Conservation (phyloP, 2,888 invertebrate genomes). For the Drosophila macrospina region DNA sequence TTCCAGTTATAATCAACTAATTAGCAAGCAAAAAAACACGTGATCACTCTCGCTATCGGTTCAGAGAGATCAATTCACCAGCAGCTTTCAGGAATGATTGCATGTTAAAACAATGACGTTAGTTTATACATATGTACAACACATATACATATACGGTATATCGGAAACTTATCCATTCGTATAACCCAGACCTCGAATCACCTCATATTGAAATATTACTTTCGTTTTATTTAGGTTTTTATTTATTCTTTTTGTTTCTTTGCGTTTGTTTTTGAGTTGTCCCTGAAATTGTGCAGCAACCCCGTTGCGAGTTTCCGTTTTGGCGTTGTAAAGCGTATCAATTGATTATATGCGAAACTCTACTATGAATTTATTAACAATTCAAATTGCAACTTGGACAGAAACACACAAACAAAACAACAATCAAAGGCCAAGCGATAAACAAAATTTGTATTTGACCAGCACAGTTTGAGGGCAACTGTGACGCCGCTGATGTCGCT, state of each 20-base stretch:
- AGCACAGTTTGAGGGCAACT: constrained; percentile 30
- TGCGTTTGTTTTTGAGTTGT: constrained; percentile 43
- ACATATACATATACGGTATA: neutral
- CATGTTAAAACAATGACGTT: constrained; percentile 40
- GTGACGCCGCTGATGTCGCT: constrained; percentile 11
- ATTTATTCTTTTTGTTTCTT: neutral
- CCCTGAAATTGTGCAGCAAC: constrained; percentile 80
- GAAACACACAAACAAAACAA: constrained; percentile 19
- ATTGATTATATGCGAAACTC: constrained; percentile 59
- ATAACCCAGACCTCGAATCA: constrained; percentile 7
- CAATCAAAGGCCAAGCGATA: constrained; percentile 15
- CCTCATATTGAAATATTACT: neutral
- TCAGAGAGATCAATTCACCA: constrained; percentile 64
- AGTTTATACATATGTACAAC: neutral
- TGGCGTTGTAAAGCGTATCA: constrained; percentile 43
- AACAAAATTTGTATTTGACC: constrained; percentile 12
- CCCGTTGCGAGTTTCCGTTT: constrained; percentile 65
- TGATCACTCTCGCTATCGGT: constrained; percentile 68
- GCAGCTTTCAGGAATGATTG: constrained; percentile 24
- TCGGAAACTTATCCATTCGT: neutral
- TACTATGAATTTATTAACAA: constrained; percentile 70
- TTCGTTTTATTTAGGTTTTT: constrained; percentile 14
- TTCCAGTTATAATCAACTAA: constrained; percentile 55
- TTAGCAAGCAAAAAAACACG: constrained; percentile 61
- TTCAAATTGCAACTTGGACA: constrained; percentile 64